phyloP scores from a whole-genome alignment of 1,140 invertebrate species.

The Bombyx mori region ASM3026992v2 NC_085114.1:10033001-10033500 shows the following conservation, averaged over 20 bases:
- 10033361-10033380: no score
- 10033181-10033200: constrained; percentile 88
- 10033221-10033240: constrained; percentile 95
- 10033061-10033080: no score
- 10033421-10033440: no score
- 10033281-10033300: constrained; percentile 97
- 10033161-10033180: constrained; percentile 74
- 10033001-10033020: no score
- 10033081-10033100: constrained; percentile 2
- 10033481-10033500: no score
- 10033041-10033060: no score
- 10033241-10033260: constrained; percentile 90
- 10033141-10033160: constrained; percentile 76
- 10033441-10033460: no score
- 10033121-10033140: neutral
- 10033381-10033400: no score
- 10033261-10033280: constrained; percentile 92
- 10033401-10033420: no score
- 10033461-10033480: no score
- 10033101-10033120: neutral
- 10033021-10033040: no score
- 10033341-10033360: no score
- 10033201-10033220: constrained; percentile 88
- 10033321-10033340: constrained; percentile 68
- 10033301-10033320: constrained; percentile 92